These are phyloP conservation scores for Anser cygnoides DNA, from an alignment of 2,113 vertebrate species.

Conservation along the genomic window DNA sequence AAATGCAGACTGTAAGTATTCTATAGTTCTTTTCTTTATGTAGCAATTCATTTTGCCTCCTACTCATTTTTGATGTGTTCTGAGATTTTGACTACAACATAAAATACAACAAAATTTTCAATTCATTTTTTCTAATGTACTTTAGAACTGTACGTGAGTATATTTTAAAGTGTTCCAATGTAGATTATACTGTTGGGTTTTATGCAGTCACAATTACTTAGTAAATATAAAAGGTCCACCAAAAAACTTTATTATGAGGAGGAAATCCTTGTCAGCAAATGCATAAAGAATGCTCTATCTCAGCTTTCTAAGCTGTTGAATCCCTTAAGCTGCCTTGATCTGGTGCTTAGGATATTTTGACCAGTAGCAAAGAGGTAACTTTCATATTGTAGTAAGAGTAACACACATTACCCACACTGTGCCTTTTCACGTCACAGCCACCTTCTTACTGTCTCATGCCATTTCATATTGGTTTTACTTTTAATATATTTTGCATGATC, in stretches of 20 bases:
- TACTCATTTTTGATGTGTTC: neutral
- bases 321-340: neutral
- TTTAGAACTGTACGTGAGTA: neutral
- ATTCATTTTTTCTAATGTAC: neutral
- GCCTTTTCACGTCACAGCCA: neutral
- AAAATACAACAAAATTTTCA: neutral
- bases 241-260: neutral
- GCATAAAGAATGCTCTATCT: neutral
- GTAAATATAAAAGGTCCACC: neutral
- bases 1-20: conserved; percentile 96
- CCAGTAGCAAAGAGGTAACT: neutral
- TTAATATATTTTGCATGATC: neutral
- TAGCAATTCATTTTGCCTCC: neutral
- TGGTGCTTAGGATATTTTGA: neutral
- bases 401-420: neutral
- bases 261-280: neutral
- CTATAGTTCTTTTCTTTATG: neutral
- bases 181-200: neutral
- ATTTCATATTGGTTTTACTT: conserved; percentile 14
- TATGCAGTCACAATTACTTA: neutral
- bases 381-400: neutral
- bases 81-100: neutral
- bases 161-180: neutral
- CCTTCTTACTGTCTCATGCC: neutral
- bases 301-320: neutral